phyloP scores from a whole-genome alignment of 2,888 invertebrate species.

The Operophtera brumata region DNA sequence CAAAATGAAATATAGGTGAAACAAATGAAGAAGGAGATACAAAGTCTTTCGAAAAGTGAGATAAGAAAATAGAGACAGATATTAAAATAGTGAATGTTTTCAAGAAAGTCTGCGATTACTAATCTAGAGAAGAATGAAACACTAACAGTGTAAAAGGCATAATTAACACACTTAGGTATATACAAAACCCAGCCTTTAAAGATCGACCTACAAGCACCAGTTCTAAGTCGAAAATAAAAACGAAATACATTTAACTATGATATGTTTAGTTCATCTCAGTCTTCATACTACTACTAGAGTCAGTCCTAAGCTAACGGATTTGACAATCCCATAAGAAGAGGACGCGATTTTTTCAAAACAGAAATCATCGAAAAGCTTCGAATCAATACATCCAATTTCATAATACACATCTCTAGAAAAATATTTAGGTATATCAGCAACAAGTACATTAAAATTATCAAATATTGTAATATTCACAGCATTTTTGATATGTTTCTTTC shows the following conservation, averaged over 20 bases:
- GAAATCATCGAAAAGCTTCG: conserved; percentile 72
- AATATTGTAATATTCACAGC: conserved; percentile 81
- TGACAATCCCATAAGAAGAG: conserved; percentile 78
- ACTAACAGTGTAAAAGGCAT: conserved; percentile 74
- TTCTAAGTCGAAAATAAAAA: conserved; percentile 77
- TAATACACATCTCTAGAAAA: conserved; percentile 80
- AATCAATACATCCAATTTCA: conserved; percentile 69
- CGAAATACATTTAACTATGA: conserved; percentile 72
- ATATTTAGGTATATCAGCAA: conserved; percentile 79
- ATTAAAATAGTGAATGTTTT: conserved; percentile 38
- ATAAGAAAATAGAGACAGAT: conserved; percentile 12
- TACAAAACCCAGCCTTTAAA: conserved; percentile 79
- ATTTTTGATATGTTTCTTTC: conserved; percentile 77
- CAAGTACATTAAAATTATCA: conserved; percentile 74
- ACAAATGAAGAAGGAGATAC: neutral
- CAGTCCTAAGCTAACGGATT: conserved; percentile 78
- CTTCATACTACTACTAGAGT: conserved; percentile 78
- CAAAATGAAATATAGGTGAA: neutral
- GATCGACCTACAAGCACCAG: conserved; percentile 81
- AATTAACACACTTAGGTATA: conserved; percentile 60
- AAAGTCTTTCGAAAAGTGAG: neutral
- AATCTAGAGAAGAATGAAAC: conserved; percentile 46
- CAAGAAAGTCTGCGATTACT: conserved; percentile 39
- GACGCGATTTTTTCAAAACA: conserved; percentile 76
- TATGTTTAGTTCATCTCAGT: conserved; percentile 79